Conservation (phyloP, 2,888 invertebrate genomes). For the Crepidodera aurea region DNA sequence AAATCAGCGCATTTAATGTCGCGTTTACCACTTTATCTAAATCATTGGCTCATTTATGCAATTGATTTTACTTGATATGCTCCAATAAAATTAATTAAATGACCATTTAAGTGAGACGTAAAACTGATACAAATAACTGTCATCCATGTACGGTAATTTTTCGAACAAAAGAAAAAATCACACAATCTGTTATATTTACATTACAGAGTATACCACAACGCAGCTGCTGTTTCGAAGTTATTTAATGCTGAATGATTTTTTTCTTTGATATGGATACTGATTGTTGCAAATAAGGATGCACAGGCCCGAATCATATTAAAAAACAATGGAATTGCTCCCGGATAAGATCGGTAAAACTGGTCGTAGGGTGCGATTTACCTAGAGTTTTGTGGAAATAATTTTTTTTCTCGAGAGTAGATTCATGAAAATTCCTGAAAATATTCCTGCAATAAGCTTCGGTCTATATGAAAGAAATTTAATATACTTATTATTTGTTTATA, state of each 20-base stretch:
- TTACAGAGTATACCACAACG: background rate
- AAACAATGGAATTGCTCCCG: no score
- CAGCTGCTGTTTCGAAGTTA: background rate
- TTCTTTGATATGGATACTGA: background rate
- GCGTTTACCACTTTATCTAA: background rate
- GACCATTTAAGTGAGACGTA: slow-evolving; percentile 6
- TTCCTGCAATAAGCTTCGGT: no score
- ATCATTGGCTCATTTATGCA: background rate
- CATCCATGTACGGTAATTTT: slow-evolving; percentile 7
- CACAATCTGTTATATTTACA: slow-evolving; percentile 2
- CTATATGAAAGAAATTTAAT: no score
- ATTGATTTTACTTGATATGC: slow-evolving; percentile 17
- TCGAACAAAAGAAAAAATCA: slow-evolving; percentile 5
- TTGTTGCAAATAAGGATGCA: background rate
- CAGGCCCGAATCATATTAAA: no score
- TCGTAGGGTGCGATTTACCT: no score
- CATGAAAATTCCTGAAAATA: no score
- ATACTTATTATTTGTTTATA: no score
- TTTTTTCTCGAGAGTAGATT: no score
- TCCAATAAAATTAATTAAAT: slow-evolving; percentile 18
- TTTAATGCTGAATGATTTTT: slow-evolving; percentile 7
- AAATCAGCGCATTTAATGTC: no score
- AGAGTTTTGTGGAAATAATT: no score
- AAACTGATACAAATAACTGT: slow-evolving; percentile 26
- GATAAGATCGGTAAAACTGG: no score